A percentile compares a stretch with the other conserved stretches of the same genome.
Evolutionary conservation across 2,888 invertebrate genomes (phyloP).

Genomic region (Syrista parreyssii): DNA sequence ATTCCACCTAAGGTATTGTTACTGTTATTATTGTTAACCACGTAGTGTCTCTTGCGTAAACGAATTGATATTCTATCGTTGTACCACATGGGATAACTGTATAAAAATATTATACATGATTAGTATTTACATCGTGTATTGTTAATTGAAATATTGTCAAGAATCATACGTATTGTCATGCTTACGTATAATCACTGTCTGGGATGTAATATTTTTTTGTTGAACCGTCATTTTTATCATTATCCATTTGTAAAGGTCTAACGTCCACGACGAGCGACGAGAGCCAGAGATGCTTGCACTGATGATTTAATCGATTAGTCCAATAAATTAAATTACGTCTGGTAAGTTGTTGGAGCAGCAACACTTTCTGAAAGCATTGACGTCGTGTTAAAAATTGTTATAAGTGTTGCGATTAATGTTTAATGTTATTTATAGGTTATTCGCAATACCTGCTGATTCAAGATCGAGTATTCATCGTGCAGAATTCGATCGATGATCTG

Average conservation of each 20-base stretch:
- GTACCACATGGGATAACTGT: conserved; percentile 67
- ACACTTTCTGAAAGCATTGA: conserved; percentile 56
- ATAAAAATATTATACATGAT: conserved; percentile 17
- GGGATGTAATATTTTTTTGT: conserved; percentile 45
- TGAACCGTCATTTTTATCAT: conserved; percentile 38
- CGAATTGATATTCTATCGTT: conserved; percentile 62
- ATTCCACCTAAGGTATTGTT: conserved; percentile 60
- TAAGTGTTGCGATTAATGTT: background rate
- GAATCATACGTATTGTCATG: conserved; percentile 1
- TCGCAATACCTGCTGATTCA: conserved; percentile 77
- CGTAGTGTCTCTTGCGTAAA: conserved; percentile 37
- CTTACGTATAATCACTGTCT: conserved; percentile 52
- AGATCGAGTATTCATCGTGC: conserved; percentile 75
- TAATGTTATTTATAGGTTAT: conserved; percentile 9
- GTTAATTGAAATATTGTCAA: background rate
- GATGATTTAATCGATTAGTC: conserved; percentile 52
- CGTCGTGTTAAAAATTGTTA: background rate
- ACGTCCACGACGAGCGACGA: conserved; percentile 60
- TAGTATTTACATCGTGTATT: background rate
- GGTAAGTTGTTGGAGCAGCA: conserved; percentile 61
- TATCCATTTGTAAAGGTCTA: conserved; percentile 52
- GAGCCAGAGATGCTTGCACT: conserved; percentile 55
- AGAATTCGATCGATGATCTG: conserved; percentile 76
- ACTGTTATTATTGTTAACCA: conserved; percentile 25
- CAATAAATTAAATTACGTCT: conserved; percentile 63